Evolutionary conservation across 2,888 invertebrate species (phyloP).

Genomic region (Acanthoscelides obtectus): DNA sequence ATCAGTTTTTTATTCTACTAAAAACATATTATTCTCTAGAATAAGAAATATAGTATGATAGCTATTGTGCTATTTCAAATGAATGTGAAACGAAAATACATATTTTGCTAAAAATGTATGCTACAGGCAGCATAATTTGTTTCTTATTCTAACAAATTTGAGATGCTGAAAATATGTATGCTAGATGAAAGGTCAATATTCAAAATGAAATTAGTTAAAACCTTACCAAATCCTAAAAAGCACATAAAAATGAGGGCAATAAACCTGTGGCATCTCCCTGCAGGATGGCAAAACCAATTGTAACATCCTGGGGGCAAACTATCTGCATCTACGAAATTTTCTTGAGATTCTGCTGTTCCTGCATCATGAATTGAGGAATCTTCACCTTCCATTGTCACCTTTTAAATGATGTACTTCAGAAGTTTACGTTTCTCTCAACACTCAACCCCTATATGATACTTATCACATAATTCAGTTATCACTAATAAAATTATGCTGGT

Average conservation of each 20-base stretch:
- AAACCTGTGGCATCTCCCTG: slow-evolving; percentile 70
- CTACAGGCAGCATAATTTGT: too few relatives aligned
- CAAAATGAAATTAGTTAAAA: too few relatives aligned
- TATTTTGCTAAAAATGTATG: too few relatives aligned
- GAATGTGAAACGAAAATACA: too few relatives aligned
- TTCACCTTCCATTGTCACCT: not conserved
- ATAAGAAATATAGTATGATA: too few relatives aligned
- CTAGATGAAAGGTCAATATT: too few relatives aligned
- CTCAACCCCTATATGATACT: not conserved
- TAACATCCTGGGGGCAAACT: slow-evolving; percentile 33
- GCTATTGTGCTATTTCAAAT: too few relatives aligned
- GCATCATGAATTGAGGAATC: not conserved
- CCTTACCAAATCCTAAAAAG: slow-evolving; percentile 91
- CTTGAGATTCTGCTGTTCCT: not conserved
- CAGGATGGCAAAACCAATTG: slow-evolving; percentile 64
- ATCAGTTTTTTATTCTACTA: too few relatives aligned
- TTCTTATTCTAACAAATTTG: too few relatives aligned
- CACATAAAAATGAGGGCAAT: slow-evolving; percentile 88
- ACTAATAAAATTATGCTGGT: not conserved
- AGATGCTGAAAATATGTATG: too few relatives aligned
- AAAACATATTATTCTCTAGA: too few relatives aligned
- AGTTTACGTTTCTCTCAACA: not conserved
- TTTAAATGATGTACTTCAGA: not conserved
- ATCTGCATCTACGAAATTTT: not conserved
- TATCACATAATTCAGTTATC: not conserved